A percentile compares a stretch with the other conserved stretches of the same genome.
Evolutionary conservation across 2,797 vertebrate genomes (phyloP).

Genomic region (Gymnoscopelus braueri): DNA sequence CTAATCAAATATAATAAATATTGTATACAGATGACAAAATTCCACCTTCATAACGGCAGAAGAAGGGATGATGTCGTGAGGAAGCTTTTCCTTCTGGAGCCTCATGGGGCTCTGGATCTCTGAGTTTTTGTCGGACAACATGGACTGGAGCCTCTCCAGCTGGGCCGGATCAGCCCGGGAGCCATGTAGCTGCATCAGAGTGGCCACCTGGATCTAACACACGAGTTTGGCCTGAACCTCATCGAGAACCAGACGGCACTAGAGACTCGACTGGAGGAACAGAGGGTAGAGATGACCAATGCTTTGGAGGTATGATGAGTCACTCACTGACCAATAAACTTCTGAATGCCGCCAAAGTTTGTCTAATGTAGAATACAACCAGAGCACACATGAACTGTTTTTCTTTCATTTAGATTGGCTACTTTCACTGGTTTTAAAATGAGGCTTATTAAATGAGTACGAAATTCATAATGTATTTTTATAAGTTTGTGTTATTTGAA

Average conservation of each 20-base stretch:
- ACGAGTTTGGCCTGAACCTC: constrained; percentile 87
- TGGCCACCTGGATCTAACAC: constrained; percentile 89
- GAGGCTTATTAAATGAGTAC: too few relatives aligned
- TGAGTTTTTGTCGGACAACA: constrained; percentile 92
- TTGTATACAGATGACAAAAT: too few relatives aligned
- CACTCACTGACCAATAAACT: too few relatives aligned
- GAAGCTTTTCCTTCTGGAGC: constrained; percentile 89
- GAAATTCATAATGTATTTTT: too few relatives aligned
- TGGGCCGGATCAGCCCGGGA: constrained; percentile 91
- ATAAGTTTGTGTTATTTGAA: too few relatives aligned
- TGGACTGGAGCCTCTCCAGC: constrained; percentile 90
- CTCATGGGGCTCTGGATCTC: constrained; percentile 91
- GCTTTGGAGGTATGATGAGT: constrained; percentile 83
- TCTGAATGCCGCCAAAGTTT: too few relatives aligned
- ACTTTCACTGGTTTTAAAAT: neutral
- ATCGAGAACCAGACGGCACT: constrained; percentile 90
- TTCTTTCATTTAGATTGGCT: too few relatives aligned
- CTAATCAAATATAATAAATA: too few relatives aligned
- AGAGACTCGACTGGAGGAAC: constrained; percentile 88
- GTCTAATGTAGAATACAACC: too few relatives aligned
- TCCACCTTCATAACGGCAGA: constrained; percentile 1
- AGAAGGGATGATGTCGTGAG: constrained; percentile 49
- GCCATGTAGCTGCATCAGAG: constrained; percentile 91
- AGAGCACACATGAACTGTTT: too few relatives aligned
- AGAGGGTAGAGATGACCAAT: constrained; percentile 86